A percentile compares a stretch with the other conserved stretches of the same genome.
Conservation (phyloP, 1,140 invertebrate genomes). For the Lepidurus arcticus region DNA sequence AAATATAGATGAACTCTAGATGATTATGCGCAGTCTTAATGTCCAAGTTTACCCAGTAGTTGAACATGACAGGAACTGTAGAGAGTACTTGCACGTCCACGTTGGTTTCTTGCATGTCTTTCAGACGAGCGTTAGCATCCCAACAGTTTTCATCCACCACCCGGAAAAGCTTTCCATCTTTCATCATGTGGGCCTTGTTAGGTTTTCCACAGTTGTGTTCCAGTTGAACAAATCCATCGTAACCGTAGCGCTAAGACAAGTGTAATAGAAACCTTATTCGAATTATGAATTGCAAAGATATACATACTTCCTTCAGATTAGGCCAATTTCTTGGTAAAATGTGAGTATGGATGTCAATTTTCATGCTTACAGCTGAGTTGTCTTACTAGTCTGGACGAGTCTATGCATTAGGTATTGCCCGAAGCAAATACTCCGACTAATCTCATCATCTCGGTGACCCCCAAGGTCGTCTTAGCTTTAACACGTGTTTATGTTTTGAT, state of each 20-base stretch:
- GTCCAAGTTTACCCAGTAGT: conserved; percentile 52
- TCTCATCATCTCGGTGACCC: not conserved
- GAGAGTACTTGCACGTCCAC: conserved; percentile 56
- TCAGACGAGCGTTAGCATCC: conserved; percentile 45
- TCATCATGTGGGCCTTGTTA: conserved; percentile 50
- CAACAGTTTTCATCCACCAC: conserved; percentile 54
- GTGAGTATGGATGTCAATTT: conserved; percentile 56
- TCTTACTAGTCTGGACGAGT: not conserved
- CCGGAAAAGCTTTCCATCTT: conserved; percentile 54
- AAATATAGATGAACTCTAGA: not conserved
- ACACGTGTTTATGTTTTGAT: conserved; percentile 3
- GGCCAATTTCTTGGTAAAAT: conserved; percentile 54
- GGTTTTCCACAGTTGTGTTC: conserved; percentile 44
- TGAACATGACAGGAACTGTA: conserved; percentile 63
- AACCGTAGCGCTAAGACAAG: conserved; percentile 51
- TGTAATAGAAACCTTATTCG: not conserved
- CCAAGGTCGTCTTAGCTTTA: not conserved
- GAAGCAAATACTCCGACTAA: not conserved
- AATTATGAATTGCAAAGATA: conserved; percentile 31
- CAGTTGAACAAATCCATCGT: conserved; percentile 54
- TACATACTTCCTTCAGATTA: conserved; percentile 49
- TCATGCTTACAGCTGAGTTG: conserved; percentile 39
- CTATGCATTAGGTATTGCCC: not conserved
- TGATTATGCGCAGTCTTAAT: conserved; percentile 25
- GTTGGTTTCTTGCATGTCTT: conserved; percentile 50